A percentile compares a stretch with the other conserved stretches of the same genome.
Evolutionary conservation across 2,797 vertebrate species (phyloP).

Genomic region (Heteromormyrus szaboi): DNA sequence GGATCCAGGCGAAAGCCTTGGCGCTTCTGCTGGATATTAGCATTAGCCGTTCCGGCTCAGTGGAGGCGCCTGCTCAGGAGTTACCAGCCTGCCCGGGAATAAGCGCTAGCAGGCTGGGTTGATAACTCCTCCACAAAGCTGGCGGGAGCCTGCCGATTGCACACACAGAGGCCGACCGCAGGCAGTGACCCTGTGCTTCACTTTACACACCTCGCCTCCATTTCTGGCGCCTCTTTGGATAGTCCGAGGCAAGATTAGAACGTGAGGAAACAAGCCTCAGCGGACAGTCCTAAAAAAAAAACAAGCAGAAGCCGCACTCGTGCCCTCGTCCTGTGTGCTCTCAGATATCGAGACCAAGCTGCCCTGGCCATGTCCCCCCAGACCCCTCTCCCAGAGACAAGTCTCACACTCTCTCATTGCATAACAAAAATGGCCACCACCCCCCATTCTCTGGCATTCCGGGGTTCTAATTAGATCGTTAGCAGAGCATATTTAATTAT

Average conservation of each 20-base stretch:
- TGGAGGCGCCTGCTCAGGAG: not conserved
- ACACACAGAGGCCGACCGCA: not conserved
- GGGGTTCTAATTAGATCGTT: constrained; percentile 55
- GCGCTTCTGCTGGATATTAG: not conserved
- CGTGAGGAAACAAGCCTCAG: not conserved
- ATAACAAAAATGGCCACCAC: constrained; percentile 50
- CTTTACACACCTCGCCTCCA: not conserved
- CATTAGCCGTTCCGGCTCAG: not conserved
- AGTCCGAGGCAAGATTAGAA: not conserved
- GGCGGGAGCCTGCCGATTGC: not conserved
- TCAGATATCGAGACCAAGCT: not conserved
- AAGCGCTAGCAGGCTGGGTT: not conserved
- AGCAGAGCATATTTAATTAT: constrained; percentile 56
- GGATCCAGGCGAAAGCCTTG: not conserved
- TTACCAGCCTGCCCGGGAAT: not conserved
- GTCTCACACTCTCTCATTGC: constrained; percentile 43
- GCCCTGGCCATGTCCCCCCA: not conserved
- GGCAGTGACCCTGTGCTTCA: not conserved
- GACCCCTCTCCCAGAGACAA: not conserved
- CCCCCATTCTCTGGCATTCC: constrained; percentile 39
- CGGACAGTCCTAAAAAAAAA: not conserved
- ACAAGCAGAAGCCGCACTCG: not conserved
- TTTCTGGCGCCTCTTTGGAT: not conserved
- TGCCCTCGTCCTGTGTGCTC: not conserved
- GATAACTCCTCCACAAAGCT: not conserved